Evolutionary conservation across 2,888 invertebrate species (phyloP).

Genomic region (Scaptomyza parva): DNA sequence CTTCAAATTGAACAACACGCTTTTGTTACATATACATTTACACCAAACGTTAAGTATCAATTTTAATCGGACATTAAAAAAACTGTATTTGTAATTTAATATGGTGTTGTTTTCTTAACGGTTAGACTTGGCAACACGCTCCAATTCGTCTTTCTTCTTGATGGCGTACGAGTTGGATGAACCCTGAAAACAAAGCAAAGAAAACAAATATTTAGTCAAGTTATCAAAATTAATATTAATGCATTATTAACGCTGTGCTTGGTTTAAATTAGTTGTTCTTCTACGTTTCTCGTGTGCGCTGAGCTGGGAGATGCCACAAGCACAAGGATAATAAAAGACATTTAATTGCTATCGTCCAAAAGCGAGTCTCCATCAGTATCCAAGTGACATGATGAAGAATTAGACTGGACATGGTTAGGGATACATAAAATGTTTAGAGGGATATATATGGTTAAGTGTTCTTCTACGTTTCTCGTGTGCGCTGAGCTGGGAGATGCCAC

Average conservation of each 20-base stretch:
- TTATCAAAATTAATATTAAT: neutral
- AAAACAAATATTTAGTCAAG: slow-evolving; percentile 4
- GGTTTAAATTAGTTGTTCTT: slow-evolving; percentile 60
- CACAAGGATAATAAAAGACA: slow-evolving; percentile 83
- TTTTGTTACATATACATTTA: slow-evolving; percentile 54
- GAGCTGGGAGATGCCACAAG: slow-evolving; percentile 51
- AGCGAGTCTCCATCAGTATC: slow-evolving; percentile 78
- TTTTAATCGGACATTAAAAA: slow-evolving; percentile 62
- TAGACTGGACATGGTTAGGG: slow-evolving; percentile 58
- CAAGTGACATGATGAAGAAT: slow-evolving; percentile 66
- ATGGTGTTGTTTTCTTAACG: slow-evolving; percentile 89
- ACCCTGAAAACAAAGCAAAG: slow-evolving; percentile 87
- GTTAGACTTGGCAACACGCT: slow-evolving; percentile 99
- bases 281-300: slow-evolving; percentile 82
- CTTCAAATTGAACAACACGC: slow-evolving; percentile 56
- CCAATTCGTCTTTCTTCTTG: slow-evolving; percentile 99
- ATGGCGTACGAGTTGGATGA: slow-evolving; percentile 99
- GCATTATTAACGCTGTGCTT: neutral
- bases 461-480: slow-evolving; percentile 82
- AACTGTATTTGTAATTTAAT: slow-evolving; percentile 59
- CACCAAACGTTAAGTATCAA: slow-evolving; percentile 57
- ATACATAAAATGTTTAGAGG: neutral
- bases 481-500: slow-evolving; percentile 48
- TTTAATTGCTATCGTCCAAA: slow-evolving; percentile 76
- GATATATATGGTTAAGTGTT: slow-evolving; percentile 47